Evolutionary conservation across 2,888 invertebrate genomes (phyloP), one percentile per base, ranked within the genome.

Genomic region (Pollenia labialis): DNA sequence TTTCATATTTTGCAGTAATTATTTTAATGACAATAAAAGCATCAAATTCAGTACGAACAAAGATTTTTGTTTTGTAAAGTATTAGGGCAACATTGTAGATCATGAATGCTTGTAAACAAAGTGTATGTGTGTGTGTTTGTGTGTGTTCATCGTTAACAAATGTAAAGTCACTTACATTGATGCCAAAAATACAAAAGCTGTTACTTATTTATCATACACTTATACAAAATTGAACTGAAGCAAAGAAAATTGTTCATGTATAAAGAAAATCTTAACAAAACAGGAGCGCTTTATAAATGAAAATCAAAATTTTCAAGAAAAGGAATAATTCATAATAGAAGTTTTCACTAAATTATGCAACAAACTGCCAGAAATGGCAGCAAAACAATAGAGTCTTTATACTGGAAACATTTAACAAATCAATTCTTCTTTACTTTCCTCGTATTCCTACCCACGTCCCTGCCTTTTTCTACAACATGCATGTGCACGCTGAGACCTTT

Each of bases 21-120:
- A 81, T 68, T 76, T 81, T 77, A 81, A 72, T 76, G 81, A 77
- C 77, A 77, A 72, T 62, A 58, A 50, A 75, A 62, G 56, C 64
- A 81, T 52, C 62, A 76, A 85, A 58, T 40, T 77, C n/a, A 75
- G 64, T 14, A 48, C 10, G 11, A 2, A 23, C 23, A n/a, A 54
- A 69, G 23, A 72, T 54, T 54, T 32, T 64, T 11, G 58, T 81
- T 58, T 44, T 48, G 52, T 56, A 66, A 64, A n/a, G 46, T 58
- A 32, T 9, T 12, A 56, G 9, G 23, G 23, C 56, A 23, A 56
- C 11, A 23, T 4, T 1, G 32, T 32, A 32, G 32, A 32, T 32
- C 32, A 32, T 32, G 32, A 32, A 32, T 32, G 0, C 32, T 32
- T 32, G 32, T 32, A 32, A 32, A 48, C 7, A 23, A 23, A 18